Conservation (phyloP, 1,140 invertebrate species). For the Dendrolimus kikuchii region DNA sequence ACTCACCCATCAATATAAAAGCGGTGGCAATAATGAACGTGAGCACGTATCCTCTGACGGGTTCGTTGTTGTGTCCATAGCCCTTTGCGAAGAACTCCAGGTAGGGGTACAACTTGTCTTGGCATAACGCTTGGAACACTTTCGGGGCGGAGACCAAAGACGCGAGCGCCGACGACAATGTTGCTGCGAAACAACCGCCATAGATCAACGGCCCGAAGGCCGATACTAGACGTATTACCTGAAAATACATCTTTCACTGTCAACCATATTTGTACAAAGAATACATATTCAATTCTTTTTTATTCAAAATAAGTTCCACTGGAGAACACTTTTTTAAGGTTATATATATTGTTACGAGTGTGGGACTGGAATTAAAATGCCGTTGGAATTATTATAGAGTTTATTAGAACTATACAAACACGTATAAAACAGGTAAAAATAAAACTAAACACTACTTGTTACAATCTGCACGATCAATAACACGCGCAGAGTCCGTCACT, state of each 20-base stretch:
- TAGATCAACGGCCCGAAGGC: conserved; percentile 94
- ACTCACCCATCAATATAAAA: conserved; percentile 90
- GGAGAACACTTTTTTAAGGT: no score
- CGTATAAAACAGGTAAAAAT: no score
- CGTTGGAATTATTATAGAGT: no score
- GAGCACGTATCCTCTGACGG: conserved; percentile 91
- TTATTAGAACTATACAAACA: no score
- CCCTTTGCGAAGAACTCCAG: conserved; percentile 94
- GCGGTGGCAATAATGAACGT: conserved; percentile 91
- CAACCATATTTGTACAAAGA: no score
- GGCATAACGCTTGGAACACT: conserved; percentile 94
- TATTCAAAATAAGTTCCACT: background rate
- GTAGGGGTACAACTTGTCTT: conserved; percentile 95
- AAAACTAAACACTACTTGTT: no score
- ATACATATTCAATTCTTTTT: no score
- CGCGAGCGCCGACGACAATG: conserved; percentile 95
- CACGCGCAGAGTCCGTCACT: no score
- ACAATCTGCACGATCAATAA: no score
- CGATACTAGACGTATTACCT: conserved; percentile 94
- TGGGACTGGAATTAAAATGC: no score
- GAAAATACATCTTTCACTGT: no score
- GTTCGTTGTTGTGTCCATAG: conserved; percentile 93
- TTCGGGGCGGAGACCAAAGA: conserved; percentile 96
- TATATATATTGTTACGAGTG: no score
- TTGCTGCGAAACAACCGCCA: conserved; percentile 97